Evolutionary conservation across 2,113 vertebrate genomes (phyloP).

Genomic region (Actenoides hombroni): DNA sequence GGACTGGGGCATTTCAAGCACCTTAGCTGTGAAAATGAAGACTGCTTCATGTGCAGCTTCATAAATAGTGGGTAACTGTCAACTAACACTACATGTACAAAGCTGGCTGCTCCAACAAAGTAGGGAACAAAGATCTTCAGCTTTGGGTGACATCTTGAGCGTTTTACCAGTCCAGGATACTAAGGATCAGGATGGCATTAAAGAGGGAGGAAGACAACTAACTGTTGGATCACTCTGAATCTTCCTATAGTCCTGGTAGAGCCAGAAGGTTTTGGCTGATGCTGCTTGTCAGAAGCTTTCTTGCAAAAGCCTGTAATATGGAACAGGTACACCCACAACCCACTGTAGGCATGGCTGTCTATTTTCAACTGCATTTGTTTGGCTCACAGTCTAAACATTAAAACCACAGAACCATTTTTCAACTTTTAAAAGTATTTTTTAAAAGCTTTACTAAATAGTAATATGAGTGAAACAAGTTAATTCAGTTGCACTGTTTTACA

Average conservation of each 20-base stretch:
- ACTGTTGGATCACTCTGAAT: not conserved
- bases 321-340: not conserved
- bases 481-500: not conserved
- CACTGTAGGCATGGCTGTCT: not conserved
- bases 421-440: not conserved
- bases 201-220: not conserved
- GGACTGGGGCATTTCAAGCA: not conserved
- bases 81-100: not conserved
- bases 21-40: not conserved
- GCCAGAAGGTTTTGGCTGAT: not conserved
- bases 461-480: not conserved
- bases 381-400: not conserved
- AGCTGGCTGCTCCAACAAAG: not conserved
- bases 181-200: not conserved
- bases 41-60: not conserved
- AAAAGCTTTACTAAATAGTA: not conserved
- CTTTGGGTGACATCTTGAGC: not conserved
- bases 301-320: accelerated
- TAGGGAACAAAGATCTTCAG: not conserved
- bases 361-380: not conserved
- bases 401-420: not conserved
- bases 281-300: not conserved
- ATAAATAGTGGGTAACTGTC: not conserved
- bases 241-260: not conserved
- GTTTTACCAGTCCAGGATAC: not conserved